Conservation (phyloP, 2,113 vertebrate species). For the Lagopus muta region DNA sequence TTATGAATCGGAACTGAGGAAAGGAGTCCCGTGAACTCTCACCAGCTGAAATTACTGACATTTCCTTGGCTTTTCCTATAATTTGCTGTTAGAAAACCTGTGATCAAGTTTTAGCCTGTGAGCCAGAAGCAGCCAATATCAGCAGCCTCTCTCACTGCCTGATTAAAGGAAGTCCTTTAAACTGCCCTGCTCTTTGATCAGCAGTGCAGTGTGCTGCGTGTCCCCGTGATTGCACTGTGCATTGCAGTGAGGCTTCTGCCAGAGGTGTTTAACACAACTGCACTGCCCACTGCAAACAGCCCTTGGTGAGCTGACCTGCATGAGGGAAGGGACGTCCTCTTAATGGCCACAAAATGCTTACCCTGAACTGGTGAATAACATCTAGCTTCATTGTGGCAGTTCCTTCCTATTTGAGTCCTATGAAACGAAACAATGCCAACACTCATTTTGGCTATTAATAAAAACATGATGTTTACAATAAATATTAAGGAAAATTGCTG, state of each 20-base stretch:
- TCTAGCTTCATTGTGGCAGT: background rate
- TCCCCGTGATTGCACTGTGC: constrained; percentile 16
- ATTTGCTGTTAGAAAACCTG: constrained; percentile 56
- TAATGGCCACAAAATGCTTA: background rate
- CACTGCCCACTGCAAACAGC: background rate
- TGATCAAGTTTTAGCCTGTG: constrained; percentile 34
- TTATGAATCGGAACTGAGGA: constrained; percentile 4
- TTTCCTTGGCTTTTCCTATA: constrained; percentile 41
- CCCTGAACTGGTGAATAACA: background rate
- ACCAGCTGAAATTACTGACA: constrained; percentile 16
- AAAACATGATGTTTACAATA: constrained; percentile 8
- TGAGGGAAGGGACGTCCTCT: background rate
- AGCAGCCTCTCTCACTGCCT: constrained; percentile 4
- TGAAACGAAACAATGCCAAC: constrained; percentile 21
- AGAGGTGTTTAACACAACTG: constrained; percentile 17
- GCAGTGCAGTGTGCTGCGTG: background rate
- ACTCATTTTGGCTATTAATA: constrained; percentile 24
- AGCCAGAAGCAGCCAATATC: constrained; percentile 46
- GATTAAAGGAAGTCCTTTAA: constrained; percentile 63
- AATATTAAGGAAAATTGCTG: background rate
- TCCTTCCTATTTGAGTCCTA: background rate
- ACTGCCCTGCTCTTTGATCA: constrained; percentile 27
- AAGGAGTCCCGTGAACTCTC: background rate
- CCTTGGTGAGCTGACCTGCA: background rate
- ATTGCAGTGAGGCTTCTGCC: constrained; percentile 25